Evolutionary conservation across 1,140 invertebrate species (phyloP).

Genomic region (Apis dorsata): DNA sequence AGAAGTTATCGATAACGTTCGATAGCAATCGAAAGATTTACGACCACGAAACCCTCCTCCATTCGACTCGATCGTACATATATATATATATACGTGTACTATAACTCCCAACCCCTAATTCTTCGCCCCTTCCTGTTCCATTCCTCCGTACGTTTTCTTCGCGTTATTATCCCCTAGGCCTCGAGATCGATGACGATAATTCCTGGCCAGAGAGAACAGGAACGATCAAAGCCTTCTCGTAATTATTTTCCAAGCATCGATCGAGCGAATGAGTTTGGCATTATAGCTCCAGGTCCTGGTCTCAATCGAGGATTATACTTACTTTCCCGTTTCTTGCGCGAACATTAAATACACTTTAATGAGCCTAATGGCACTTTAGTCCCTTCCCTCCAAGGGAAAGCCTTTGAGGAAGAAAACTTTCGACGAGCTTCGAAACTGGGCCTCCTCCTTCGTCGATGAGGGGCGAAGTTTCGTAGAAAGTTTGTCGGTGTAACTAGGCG

Average conservation of each 20-base stretch:
- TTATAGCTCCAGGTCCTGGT: background rate
- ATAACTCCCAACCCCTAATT: slow-evolving; percentile 21
- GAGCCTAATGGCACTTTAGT: slow-evolving; percentile 65
- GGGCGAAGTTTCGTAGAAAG: slow-evolving; percentile 1
- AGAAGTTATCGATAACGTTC: slow-evolving; percentile 53
- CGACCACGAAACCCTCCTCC: slow-evolving; percentile 43
- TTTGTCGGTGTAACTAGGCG: slow-evolving; percentile 23
- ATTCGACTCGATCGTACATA: slow-evolving; percentile 28
- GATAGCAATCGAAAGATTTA: slow-evolving; percentile 59
- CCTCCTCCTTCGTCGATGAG: background rate
- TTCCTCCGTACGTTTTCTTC: background rate
- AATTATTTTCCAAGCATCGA: slow-evolving; percentile 50
- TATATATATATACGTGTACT: background rate
- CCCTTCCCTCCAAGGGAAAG: slow-evolving; percentile 32
- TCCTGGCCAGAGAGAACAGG: background rate
- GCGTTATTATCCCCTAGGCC: slow-evolving; percentile 21
- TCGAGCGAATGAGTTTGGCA: slow-evolving; percentile 18
- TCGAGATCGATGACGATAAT: slow-evolving; percentile 30
- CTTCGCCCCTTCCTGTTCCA: slow-evolving; percentile 6
- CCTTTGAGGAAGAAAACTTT: slow-evolving; percentile 53
- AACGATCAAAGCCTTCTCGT: slow-evolving; percentile 36
- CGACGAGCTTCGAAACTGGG: background rate
- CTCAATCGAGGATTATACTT: slow-evolving; percentile 52
- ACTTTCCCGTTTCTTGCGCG: background rate
- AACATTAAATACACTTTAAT: slow-evolving; percentile 64